A percentile compares a stretch with the other conserved stretches of the same genome.
Conservation (phyloP, 2,797 vertebrate species). For the Gallinago nigripennis region DNA sequence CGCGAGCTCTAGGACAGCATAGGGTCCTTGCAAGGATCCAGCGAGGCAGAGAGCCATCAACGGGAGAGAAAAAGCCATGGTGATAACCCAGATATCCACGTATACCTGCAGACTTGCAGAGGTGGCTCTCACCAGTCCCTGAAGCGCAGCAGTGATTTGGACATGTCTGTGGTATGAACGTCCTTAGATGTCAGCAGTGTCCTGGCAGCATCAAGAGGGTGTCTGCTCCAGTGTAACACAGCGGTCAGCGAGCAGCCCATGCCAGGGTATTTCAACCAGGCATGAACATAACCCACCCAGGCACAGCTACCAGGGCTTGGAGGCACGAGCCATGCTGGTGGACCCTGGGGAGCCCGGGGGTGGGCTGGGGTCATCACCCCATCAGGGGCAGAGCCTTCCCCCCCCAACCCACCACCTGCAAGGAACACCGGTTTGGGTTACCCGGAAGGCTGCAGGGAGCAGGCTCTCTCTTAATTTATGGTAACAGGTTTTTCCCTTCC, state of each 20-base stretch:
- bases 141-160: not conserved
- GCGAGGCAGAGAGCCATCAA: fast-evolving
- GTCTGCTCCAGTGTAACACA: fast-evolving
- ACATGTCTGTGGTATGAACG: fast-evolving
- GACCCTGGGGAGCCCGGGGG: not conserved
- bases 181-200: not conserved
- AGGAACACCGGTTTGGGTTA: not conserved
- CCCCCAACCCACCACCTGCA: fast-evolving
- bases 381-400: not conserved
- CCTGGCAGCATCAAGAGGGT: too few species aligned
- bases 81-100: not conserved
- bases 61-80: not conserved
- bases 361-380: too few species aligned
- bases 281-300: not conserved
- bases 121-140: not conserved
- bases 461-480: not conserved
- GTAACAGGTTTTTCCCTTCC: not conserved
- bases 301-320: not conserved
- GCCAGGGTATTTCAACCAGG: not conserved
- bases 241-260: fast-evolving
- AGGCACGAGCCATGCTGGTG: not conserved
- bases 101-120: not conserved
- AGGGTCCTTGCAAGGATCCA: not conserved
- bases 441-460: not conserved
- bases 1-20: not conserved